A percentile compares a stretch with the other conserved stretches of the same genome.
Conservation (phyloP, 2,113 vertebrate genomes). For the Passer domesticus region DNA sequence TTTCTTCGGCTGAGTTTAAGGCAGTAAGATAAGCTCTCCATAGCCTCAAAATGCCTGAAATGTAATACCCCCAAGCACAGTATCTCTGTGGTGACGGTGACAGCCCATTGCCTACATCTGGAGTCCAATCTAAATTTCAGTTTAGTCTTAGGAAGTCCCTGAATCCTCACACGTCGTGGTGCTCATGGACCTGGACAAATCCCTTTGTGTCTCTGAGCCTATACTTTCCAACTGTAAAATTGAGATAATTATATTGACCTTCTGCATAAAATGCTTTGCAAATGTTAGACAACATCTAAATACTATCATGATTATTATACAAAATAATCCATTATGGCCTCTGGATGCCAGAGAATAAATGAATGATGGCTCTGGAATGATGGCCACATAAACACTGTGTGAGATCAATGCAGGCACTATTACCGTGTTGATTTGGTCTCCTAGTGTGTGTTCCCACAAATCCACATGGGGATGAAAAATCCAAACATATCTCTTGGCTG, state of each 20-base stretch:
- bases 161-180: rapidly evolving
- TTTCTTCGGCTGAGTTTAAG: neutral
- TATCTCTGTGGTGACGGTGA: neutral
- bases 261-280: conserved; percentile 10
- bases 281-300: conserved; percentile 17
- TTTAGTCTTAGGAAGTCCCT: neutral
- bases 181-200: neutral
- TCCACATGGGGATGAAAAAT: conserved; percentile 29
- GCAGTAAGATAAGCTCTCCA: neutral
- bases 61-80: neutral
- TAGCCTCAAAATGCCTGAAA: neutral
- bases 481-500: conserved; percentile 59
- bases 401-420: conserved; percentile 30
- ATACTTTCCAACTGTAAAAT: neutral
- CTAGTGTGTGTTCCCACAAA: conserved; percentile 21
- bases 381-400: neutral
- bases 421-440: conserved; percentile 40
- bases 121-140: neutral
- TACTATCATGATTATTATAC: neutral
- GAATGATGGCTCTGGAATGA: neutral
- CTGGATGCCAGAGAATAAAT: conserved; percentile 19
- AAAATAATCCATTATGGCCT: conserved; percentile 34
- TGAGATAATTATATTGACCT: neutral
- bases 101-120: neutral
- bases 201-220: neutral